phyloP scores from a whole-genome alignment of 2,888 invertebrate genomes.

The Ceriagrion tenellum region DNA sequence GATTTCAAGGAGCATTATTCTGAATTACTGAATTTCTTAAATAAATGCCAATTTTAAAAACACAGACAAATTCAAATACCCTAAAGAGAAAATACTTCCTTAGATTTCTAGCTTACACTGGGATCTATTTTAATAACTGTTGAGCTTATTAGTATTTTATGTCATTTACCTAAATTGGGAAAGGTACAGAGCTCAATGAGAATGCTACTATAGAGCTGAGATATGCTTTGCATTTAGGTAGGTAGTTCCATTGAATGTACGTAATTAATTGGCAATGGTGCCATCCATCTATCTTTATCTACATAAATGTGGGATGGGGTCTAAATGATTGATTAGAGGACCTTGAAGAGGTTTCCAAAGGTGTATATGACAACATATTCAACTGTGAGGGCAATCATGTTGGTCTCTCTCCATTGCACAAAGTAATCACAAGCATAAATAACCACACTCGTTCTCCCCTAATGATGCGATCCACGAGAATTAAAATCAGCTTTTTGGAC shows the following conservation, averaged over 20 bases:
- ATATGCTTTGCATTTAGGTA: slow-evolving; percentile 62
- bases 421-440: slow-evolving; percentile 20
- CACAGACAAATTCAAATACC: slow-evolving; percentile 31
- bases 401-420: not conserved
- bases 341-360: slow-evolving; percentile 34
- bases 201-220: slow-evolving; percentile 60
- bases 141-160: slow-evolving; percentile 44
- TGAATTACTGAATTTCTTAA: not conserved
- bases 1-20: not conserved
- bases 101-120: slow-evolving; percentile 53
- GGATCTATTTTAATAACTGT: slow-evolving; percentile 59
- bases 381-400: slow-evolving; percentile 29
- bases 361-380: slow-evolving; percentile 41
- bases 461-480: not conserved
- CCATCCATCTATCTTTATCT: slow-evolving; percentile 47
- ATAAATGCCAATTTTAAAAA: slow-evolving; percentile 19
- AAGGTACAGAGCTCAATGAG: slow-evolving; percentile 51
- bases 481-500: slow-evolving; percentile 54
- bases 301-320: slow-evolving; percentile 40
- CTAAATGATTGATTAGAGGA: slow-evolving; percentile 41
- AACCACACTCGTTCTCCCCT: not conserved
- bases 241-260: slow-evolving; percentile 51
- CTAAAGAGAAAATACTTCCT: slow-evolving; percentile 63
- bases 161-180: slow-evolving; percentile 54
- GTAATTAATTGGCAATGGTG: slow-evolving; percentile 45